Conservation (phyloP, 2,797 vertebrate species). For the Scolopax bukidnonensis region DNA sequence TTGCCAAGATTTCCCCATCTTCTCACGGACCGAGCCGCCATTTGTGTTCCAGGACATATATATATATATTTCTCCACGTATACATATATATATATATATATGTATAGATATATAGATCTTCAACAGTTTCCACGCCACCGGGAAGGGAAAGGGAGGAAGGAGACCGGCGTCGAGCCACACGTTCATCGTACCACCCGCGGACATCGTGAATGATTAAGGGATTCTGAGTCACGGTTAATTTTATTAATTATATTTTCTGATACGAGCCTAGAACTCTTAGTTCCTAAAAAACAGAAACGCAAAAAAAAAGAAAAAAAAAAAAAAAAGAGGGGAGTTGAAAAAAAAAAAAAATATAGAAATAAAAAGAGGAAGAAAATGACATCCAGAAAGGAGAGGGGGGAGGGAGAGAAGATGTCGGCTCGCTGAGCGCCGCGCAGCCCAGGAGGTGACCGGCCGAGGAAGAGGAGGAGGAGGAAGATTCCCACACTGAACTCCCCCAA, state of each 20-base stretch:
- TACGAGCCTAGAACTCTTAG: conserved; percentile 78
- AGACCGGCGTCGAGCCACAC: conserved; percentile 12
- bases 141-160: conserved; percentile 43
- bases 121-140: conserved; percentile 28
- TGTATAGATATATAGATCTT: conserved; percentile 55
- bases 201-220: conserved; percentile 75
- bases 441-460: neutral
- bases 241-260: conserved; percentile 82
- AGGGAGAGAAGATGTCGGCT: neutral
- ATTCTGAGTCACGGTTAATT: conserved; percentile 79
- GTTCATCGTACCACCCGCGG: conserved; percentile 64
- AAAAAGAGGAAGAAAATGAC: no score
- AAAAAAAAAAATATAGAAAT: neutral
- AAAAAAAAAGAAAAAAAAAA: neutral
- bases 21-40: conserved; percentile 54
- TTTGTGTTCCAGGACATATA: conserved; percentile 49
- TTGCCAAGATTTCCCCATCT: neutral
- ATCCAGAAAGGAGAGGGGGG: neutral
- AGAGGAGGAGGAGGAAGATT: neutral
- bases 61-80: neutral
- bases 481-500: neutral
- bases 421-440: accelerated
- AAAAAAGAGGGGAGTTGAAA: neutral
- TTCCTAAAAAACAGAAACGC: conserved; percentile 70
- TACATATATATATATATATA: neutral